Evolutionary conservation across 2,113 vertebrate genomes (phyloP).

Genomic region (Gnathonemus longibarbis): DNA sequence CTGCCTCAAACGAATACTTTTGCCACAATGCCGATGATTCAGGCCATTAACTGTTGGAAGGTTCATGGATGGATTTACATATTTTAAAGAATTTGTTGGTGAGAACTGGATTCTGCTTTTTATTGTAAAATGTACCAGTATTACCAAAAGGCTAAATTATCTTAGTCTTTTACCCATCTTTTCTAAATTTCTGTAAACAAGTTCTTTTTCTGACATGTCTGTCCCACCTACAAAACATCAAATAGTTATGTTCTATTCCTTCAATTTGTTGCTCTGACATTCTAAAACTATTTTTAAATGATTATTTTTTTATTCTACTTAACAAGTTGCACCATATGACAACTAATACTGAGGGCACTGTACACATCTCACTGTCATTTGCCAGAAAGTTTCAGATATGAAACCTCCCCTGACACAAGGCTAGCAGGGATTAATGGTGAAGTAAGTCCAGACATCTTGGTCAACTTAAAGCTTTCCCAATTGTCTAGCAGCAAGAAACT

Average conservation of each 20-base stretch:
- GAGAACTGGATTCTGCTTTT: background rate
- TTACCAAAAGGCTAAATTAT: background rate
- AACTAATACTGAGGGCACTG: background rate
- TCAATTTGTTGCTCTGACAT: background rate
- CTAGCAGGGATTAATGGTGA: background rate
- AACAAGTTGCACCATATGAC: background rate
- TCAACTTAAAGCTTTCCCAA: background rate
- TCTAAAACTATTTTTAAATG: background rate
- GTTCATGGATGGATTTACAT: background rate
- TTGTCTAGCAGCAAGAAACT: background rate
- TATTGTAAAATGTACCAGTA: background rate
- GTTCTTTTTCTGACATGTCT: background rate
- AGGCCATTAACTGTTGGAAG: background rate
- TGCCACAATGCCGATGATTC: background rate
- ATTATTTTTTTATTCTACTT: background rate
- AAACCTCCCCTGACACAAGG: background rate
- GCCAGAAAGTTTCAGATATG: background rate
- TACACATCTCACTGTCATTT: background rate
- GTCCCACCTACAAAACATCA: background rate
- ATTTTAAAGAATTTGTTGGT: background rate
- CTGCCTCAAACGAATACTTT: background rate
- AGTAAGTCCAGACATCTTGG: background rate
- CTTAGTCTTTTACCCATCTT: background rate
- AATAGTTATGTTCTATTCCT: background rate
- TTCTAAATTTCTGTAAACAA: background rate